Percentiles rank a stretch among this genome's conserved stretches.
Evolutionary conservation across 2,797 vertebrate species (phyloP).

Genomic region (Sebastes elongatus): DNA sequence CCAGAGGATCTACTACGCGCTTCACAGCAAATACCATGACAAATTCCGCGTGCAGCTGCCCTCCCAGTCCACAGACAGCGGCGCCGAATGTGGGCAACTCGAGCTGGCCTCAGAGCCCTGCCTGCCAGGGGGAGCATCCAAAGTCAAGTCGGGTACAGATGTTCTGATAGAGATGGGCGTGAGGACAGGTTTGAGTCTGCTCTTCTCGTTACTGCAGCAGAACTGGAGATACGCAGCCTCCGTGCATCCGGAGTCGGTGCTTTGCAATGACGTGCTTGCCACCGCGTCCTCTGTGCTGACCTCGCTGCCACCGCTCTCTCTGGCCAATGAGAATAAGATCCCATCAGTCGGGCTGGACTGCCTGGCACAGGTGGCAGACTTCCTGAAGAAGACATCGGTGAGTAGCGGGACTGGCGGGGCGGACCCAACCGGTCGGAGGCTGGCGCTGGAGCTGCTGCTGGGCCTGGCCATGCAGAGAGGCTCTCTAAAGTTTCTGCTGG

Average conservation of each 20-base stretch:
- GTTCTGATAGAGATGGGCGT: conserved; percentile 89
- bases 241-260: conserved; percentile 76
- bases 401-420: conserved; percentile 79
- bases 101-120: conserved; percentile 77
- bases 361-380: conserved; percentile 83
- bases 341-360: conserved; percentile 86
- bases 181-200: conserved; percentile 85
- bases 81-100: conserved; percentile 73
- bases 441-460: conserved; percentile 84
- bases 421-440: conserved; percentile 79
- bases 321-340: conserved; percentile 88
- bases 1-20: conserved; percentile 86
- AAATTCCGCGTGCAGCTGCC: conserved; percentile 77
- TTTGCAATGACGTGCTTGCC: conserved; percentile 86
- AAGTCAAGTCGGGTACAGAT: conserved; percentile 82
- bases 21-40: conserved; percentile 87
- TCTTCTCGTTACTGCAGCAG: conserved; percentile 86
- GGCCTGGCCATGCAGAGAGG: conserved; percentile 86
- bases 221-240: conserved; percentile 83
- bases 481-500: conserved; percentile 84
- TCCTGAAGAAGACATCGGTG: conserved; percentile 85
- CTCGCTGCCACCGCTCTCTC: conserved; percentile 84
- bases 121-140: conserved; percentile 59
- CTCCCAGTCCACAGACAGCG: conserved; percentile 72
- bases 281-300: conserved; percentile 84